These are phyloP conservation scores for Pachycephus smyrnensis DNA, from an alignment of 2,888 invertebrate species.

Conservation along the genomic window DNA sequence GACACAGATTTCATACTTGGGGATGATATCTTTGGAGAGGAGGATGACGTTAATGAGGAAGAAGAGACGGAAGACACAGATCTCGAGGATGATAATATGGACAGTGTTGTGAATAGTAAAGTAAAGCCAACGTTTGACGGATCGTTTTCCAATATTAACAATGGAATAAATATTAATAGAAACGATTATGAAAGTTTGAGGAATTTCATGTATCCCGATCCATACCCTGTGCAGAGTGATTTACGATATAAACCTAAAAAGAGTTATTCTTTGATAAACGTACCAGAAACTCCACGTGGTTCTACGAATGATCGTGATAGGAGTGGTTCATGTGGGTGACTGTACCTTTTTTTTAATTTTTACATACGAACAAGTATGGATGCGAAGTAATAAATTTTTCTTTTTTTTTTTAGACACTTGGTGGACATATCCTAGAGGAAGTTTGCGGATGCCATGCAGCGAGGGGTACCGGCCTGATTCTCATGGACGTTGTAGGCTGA, in stretches of 20 bases:
- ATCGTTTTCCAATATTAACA: neutral
- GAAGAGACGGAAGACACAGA: neutral
- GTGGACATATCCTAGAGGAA: no score
- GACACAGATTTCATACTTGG: neutral
- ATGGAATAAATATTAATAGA: neutral
- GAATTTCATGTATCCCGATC: neutral
- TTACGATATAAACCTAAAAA: no score
- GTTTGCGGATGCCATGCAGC: neutral
- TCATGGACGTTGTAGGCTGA: neutral
- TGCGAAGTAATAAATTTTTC: neutral
- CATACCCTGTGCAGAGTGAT: no score
- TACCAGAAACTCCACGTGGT: no score
- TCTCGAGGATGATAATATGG: accelerated
- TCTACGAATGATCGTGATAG: no score
- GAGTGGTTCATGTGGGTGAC: neutral
- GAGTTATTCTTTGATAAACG: no score
- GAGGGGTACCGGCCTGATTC: neutral
- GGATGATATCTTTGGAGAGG: no score
- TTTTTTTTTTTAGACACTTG: no score
- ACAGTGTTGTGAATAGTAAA: neutral
- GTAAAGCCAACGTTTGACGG: neutral
- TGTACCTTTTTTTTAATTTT: neutral
- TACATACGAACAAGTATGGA: neutral
- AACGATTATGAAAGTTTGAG: neutral
- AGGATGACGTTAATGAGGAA: neutral